These are phyloP conservation scores for Chinchilla lanigera DNA, from an alignment of 2,113 vertebrate species.

Conservation along the genomic window DNA sequence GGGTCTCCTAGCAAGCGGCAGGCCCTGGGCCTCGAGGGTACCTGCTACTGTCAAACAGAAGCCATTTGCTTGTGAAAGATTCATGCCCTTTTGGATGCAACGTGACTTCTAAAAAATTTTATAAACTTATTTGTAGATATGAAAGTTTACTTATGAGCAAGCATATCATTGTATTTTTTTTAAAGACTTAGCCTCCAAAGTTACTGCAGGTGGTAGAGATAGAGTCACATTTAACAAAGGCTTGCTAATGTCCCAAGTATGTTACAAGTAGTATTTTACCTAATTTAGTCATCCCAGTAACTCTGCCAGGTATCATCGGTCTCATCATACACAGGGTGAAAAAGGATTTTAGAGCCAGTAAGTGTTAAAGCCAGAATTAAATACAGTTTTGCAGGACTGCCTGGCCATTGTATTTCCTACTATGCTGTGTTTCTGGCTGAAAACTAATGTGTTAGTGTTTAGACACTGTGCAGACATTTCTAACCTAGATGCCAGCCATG, in stretches of 20 bases:
- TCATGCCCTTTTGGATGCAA: neutral
- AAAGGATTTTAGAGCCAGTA: neutral
- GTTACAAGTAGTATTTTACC: neutral
- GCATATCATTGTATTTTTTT: neutral
- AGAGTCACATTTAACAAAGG: neutral
- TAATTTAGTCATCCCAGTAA: neutral
- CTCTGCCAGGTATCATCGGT: too few relatives aligned
- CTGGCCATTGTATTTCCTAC: neutral
- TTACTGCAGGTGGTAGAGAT: neutral
- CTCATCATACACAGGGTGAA: neutral
- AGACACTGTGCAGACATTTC: neutral
- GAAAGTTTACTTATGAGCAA: neutral
- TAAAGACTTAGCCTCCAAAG: neutral
- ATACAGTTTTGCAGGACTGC: fast-evolving
- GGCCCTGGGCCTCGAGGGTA: neutral
- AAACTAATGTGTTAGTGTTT: neutral
- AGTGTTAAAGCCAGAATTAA: neutral
- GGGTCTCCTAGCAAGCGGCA: neutral
- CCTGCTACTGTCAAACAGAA: neutral
- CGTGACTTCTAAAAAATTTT: neutral
- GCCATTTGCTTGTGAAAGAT: neutral
- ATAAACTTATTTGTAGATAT: neutral
- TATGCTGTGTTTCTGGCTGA: fast-evolving
- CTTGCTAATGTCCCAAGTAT: too few relatives aligned
- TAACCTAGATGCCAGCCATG: neutral